Evolutionary conservation across 2,797 vertebrate species (phyloP).

Genomic region (Tachyglossus aculeatus): DNA sequence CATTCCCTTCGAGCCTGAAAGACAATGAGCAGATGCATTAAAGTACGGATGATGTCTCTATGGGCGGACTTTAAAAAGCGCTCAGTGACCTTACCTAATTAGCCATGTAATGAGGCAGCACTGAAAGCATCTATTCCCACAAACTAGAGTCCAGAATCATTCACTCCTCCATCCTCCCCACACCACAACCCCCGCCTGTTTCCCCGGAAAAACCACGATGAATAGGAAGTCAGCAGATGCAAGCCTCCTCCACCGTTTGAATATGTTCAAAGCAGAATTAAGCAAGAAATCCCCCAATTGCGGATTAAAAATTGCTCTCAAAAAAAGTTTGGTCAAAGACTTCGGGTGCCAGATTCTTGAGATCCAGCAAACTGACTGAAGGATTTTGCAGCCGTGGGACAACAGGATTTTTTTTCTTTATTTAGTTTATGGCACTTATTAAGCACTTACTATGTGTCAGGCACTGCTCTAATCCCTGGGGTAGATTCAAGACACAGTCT

Average conservation of each 20-base stretch:
- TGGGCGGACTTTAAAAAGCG: conserved; percentile 61
- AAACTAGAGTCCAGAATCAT: conserved; percentile 68
- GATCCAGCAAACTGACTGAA: too few relatives aligned
- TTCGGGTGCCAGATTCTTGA: background rate
- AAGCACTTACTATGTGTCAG: too few relatives aligned
- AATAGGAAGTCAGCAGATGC: conserved; percentile 66
- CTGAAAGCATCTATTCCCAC: conserved; percentile 78
- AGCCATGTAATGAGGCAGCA: conserved; percentile 85
- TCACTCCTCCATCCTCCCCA: conserved; percentile 59
- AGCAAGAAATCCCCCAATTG: conserved; percentile 64
- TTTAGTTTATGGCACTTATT: too few relatives aligned
- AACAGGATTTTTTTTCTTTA: too few relatives aligned
- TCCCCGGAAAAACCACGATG: too few relatives aligned
- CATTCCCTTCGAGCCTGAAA: conserved; percentile 12
- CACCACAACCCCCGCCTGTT: too few relatives aligned
- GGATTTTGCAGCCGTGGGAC: too few relatives aligned
- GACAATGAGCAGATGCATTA: conserved; percentile 61
- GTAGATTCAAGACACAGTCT: too few relatives aligned
- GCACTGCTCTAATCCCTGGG: too few relatives aligned
- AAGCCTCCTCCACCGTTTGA: conserved; percentile 47
- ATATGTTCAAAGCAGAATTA: conserved; percentile 47
- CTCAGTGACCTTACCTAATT: conserved; percentile 81
- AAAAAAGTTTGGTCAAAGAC: background rate
- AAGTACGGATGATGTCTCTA: conserved; percentile 60
- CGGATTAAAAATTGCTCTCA: conserved; percentile 41